A percentile compares a stretch with the other conserved stretches of the same genome.
Conservation (phyloP, 2,888 invertebrate species). For the Sericinus montela region DNA sequence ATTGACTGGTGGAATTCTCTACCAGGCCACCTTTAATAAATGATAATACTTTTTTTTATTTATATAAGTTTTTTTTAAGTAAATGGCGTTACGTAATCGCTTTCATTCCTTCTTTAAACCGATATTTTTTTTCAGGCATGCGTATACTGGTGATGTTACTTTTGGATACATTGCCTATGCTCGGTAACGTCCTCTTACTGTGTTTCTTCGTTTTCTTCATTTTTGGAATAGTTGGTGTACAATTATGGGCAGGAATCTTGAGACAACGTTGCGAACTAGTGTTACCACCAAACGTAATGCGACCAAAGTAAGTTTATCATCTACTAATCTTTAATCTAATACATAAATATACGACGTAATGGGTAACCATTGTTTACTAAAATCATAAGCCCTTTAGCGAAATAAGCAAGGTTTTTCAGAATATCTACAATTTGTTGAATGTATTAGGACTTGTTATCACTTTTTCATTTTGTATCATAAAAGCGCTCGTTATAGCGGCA, state of each 20-base stretch:
- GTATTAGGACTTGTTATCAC: slow-evolving; percentile 46
- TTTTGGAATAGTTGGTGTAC: slow-evolving; percentile 99
- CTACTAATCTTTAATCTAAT: not conserved
- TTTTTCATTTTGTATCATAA: slow-evolving; percentile 59
- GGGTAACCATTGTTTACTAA: not conserved
- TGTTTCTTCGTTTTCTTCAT: slow-evolving; percentile 99
- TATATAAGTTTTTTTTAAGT: too few species aligned
- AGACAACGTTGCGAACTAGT: slow-evolving; percentile 95
- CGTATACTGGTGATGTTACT: slow-evolving; percentile 98
- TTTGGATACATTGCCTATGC: slow-evolving; percentile 98
- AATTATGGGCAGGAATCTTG: slow-evolving; percentile 98
- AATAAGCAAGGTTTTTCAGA: slow-evolving; percentile 1
- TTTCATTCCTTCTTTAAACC: too few species aligned
- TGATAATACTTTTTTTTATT: too few species aligned
- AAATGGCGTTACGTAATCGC: too few species aligned
- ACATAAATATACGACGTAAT: not conserved
- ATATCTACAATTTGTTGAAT: slow-evolving; percentile 33
- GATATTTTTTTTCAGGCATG: slow-evolving; percentile 88
- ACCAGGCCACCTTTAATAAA: too few species aligned
- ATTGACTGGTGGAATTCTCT: too few species aligned
- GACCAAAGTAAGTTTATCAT: slow-evolving; percentile 85
- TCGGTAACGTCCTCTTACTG: slow-evolving; percentile 97
- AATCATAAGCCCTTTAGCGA: not conserved
- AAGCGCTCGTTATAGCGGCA: slow-evolving; percentile 68
- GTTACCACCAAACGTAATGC: slow-evolving; percentile 82